A percentile compares a stretch with the other conserved stretches of the same genome.
These are phyloP conservation scores for Antheraea yamamai DNA, from an alignment of 2,888 invertebrate genomes.

Conservation along the genomic window DNA sequence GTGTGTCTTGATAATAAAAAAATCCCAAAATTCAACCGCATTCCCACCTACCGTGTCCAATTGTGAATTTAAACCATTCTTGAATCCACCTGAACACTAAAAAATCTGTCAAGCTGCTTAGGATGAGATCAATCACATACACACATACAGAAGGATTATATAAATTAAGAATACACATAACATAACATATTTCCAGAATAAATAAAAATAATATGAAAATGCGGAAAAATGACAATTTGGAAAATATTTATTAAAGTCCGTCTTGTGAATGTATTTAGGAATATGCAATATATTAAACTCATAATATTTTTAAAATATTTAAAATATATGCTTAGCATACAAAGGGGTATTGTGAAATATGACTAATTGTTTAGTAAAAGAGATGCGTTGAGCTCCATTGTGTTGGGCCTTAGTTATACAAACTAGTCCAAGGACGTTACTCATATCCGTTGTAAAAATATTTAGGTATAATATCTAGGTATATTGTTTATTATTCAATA, in stretches of 20 bases:
- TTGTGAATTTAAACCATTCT: too few relatives aligned
- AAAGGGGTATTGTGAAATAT: constrained; percentile 10
- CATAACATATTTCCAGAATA: too few relatives aligned
- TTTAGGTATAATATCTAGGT: background rate
- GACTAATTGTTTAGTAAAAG: constrained; percentile 9
- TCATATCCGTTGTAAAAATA: constrained; percentile 9
- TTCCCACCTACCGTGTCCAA: too few relatives aligned
- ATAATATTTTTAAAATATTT: background rate
- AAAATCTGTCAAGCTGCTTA: too few relatives aligned
- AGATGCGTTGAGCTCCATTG: constrained; percentile 8
- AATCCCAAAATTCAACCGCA: too few relatives aligned
- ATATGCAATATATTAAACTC: background rate
- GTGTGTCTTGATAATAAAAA: too few relatives aligned
- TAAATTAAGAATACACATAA: too few relatives aligned
- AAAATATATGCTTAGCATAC: constrained; percentile 4
- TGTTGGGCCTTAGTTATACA: background rate
- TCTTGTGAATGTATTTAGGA: background rate
- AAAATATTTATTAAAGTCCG: background rate
- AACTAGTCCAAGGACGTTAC: constrained; percentile 8
- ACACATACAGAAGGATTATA: too few relatives aligned
- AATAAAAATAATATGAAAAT: too few relatives aligned
- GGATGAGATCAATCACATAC: too few relatives aligned
- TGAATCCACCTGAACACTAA: too few relatives aligned
- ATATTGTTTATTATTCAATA: background rate
- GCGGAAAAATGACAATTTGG: too few relatives aligned